Base-by-base conservation (phyloP, 1,140 invertebrate genomes). In the Drosophila ohnishii region DNA sequence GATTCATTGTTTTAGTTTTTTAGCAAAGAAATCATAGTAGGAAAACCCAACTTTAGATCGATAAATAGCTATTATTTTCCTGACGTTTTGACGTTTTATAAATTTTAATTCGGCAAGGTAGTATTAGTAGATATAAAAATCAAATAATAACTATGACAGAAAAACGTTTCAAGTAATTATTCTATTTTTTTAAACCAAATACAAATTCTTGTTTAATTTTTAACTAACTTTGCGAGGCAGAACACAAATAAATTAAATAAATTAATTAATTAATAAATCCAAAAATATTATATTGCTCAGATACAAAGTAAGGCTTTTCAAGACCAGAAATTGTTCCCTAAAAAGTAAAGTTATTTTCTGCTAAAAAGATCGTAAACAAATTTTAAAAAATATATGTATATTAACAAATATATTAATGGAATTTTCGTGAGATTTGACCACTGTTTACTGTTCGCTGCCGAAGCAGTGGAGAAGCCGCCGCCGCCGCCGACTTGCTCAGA, bases 401-500 rank as follows among this genome's bases (percentile, higher is more conserved):
- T 6, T 0, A 28, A 28, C 0, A 28, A 28, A 28, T 28, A 28
- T 22, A 13, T 7, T 22, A 25, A 42, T 1, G 0, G 5, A 13
- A 25, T 40, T 22, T 42, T 13, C 7, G 13, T 39, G 25, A 30
- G 11, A 14, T 32, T 28, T 25, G n/a, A 50, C 55, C 51, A 72
- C 71, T 53, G 57, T 62, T 50, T 30, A 30, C 5, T 44, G 50
- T 44, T 51, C 40, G 14, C 40, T 39, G 14, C 14, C 35, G 28
- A 25, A 70, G 44, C 34, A 28, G 19, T 48, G 60, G 11, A 58
- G 28, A 58, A 67, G 56, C 51, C 50, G 7, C 22, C 22, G 7
- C 22, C 22, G 16, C n/a, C 42, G 32, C 3, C 70, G 58, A 56
- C 47, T 48, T 51, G 75, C 44, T 88, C 76, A 87, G 84, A 79